Base-by-base conservation (phyloP, 2,888 invertebrate species). In the Hecatera dysodea region DNA sequence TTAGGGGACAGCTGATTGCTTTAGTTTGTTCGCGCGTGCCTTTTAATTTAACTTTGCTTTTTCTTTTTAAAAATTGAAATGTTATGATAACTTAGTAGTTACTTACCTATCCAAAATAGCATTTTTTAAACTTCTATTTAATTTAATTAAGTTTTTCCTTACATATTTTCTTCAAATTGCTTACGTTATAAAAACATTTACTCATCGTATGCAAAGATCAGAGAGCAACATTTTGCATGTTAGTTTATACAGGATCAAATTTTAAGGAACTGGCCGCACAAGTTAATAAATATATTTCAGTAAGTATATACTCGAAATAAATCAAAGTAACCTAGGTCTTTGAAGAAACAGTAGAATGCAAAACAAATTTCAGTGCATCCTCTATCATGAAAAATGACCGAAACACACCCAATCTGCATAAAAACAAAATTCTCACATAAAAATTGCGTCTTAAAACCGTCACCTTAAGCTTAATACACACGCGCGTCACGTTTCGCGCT, bases 401-500 rank as follows among this genome's bases (percentile, higher is more conserved):
- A 71, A 81, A 80, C 48, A 46, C 61, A 36, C 72, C 55, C 62
- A 75, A 83, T 82, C 66, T 81, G 69, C 83, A 84, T 85, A 77
- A 78, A 84, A 81, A 72, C 69, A 77, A 81, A 85, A 73, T 78
- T 79, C 67, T 77, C 74, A 78, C 67, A 82, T 79, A 84, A 84
- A 85, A 85, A 81, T 80, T 60, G 62, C 76, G 74, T 69, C 85
- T 87, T 86, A 88, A 89, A 90, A 87, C 88, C 89, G 90, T 91
- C 91, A 93, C 93, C 92, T 94, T 93, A 92, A 92, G 93, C 92
- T 91, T 90, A 92, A 92, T 94, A 93, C 95, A 94, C 93, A 95
- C 94, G 90, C 95, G 93, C 91, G 93, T 94, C 95, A 95, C 95
- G 95, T 95, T 89, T 89, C 89, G 83, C 93, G 92, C 95, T 95